Evolutionary conservation across 2,888 invertebrate species (phyloP).

Genomic region (Lasioglossum oenotherae): DNA sequence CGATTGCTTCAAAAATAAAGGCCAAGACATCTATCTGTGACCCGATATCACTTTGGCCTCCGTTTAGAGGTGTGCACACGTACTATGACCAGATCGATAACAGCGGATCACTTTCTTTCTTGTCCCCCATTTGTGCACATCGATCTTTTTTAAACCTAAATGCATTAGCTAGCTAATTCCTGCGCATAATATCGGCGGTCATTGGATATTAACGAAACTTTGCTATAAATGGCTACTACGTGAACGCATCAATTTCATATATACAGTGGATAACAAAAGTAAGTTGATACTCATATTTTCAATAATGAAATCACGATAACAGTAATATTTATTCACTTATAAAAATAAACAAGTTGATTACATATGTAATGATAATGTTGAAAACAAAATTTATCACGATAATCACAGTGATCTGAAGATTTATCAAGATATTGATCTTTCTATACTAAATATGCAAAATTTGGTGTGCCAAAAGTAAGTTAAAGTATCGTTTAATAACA

Average conservation of each 20-base stretch:
- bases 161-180: constrained; percentile 46
- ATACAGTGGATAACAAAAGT: too few relatives aligned
- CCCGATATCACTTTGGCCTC: constrained; percentile 57
- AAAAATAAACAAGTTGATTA: too few relatives aligned
- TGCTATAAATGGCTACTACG: not conserved
- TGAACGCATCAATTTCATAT: not conserved
- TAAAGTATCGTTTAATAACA: too few relatives aligned
- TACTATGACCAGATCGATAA: constrained; percentile 50
- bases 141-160: constrained; percentile 54
- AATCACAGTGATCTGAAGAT: too few relatives aligned
- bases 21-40: constrained; percentile 68
- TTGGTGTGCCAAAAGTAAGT: too few relatives aligned
- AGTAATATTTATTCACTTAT: too few relatives aligned
- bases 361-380: too few relatives aligned
- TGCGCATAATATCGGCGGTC: constrained; percentile 18
- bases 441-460: too few relatives aligned
- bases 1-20: constrained; percentile 77
- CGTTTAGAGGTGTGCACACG: constrained; percentile 57
- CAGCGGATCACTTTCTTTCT: constrained; percentile 55
- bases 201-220: constrained; percentile 15
- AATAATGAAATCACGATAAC: too few relatives aligned
- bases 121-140: constrained; percentile 37
- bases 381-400: too few relatives aligned
- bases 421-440: too few relatives aligned
- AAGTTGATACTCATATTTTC: too few relatives aligned